Conservation (phyloP, 2,797 vertebrate genomes). For the Poeciliopsis turneri region DNA sequence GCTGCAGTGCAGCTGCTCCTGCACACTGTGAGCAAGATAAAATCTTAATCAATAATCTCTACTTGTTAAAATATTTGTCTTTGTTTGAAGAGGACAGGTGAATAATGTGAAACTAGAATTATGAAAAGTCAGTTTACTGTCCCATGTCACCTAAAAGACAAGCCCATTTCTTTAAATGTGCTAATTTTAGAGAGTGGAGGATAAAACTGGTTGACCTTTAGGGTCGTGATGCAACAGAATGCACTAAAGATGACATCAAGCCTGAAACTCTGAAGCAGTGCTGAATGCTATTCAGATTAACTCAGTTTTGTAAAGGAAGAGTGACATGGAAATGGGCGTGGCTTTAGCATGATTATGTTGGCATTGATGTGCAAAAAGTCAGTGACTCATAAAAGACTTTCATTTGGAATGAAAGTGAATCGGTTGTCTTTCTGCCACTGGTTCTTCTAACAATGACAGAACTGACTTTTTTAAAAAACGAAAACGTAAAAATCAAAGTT, state of each 20-base stretch:
- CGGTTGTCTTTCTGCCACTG: background rate
- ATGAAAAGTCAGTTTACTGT: background rate
- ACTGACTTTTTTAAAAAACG: background rate
- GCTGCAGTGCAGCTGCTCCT: conserved; percentile 25
- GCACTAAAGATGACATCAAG: background rate
- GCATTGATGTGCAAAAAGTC: background rate
- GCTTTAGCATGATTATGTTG: too few relatives aligned
- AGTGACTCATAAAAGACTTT: background rate
- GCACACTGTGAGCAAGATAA: conserved; percentile 23
- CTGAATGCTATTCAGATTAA: background rate
- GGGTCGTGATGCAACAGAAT: background rate
- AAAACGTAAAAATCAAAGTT: background rate
- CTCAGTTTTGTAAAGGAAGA: background rate
- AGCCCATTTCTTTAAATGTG: background rate
- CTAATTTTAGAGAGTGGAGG: background rate
- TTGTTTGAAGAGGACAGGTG: conserved; percentile 3
- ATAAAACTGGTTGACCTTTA: background rate
- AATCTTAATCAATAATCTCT: background rate
- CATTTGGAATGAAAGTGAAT: background rate
- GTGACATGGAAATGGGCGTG: background rate
- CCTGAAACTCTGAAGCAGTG: background rate
- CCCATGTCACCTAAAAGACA: background rate
- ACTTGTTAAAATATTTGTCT: conserved; percentile 1
- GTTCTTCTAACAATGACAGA: background rate
- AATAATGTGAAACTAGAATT: background rate